Percentiles rank a stretch among this genome's conserved stretches.
These are phyloP conservation scores for Xanthia togata DNA, from an alignment of 2,888 invertebrate genomes.

Conservation along the genomic window DNA sequence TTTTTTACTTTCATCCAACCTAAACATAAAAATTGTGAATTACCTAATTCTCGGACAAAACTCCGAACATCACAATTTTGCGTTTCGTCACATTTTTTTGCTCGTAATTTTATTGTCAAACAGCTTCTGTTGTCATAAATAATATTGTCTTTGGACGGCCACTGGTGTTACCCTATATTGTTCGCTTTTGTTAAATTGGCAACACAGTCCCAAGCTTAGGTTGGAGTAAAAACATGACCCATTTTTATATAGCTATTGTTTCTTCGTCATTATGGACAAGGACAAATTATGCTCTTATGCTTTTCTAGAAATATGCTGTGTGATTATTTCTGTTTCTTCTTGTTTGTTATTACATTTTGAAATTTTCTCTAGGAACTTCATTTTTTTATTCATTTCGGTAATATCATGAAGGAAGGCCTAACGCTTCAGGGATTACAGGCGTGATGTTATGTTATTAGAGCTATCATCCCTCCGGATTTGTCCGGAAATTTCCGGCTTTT, in stretches of 20 bases:
- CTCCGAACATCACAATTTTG: conserved; percentile 61
- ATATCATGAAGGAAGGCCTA: too few relatives aligned
- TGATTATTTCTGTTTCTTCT: not conserved
- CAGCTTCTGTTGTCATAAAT: conserved; percentile 86
- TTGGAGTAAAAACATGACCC: conserved; percentile 78
- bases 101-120: conserved; percentile 76
- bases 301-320: conserved; percentile 30
- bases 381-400: too few relatives aligned
- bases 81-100: conserved; percentile 71
- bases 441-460: too few relatives aligned
- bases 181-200: conserved; percentile 80
- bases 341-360: not conserved
- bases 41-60: conserved; percentile 59
- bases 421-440: too few relatives aligned
- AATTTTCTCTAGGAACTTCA: not conserved
- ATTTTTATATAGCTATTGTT: conserved; percentile 75
- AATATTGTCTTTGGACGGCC: conserved; percentile 81
- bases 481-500: too few relatives aligned
- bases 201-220: conserved; percentile 67
- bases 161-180: conserved; percentile 87
- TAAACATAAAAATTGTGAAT: conserved; percentile 53
- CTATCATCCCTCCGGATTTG: too few relatives aligned
- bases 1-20: conserved; percentile 59
- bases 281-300: conserved; percentile 51
- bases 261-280: conserved; percentile 65